phyloP scores from a whole-genome alignment of 2,797 vertebrate genomes.

The Clarias pachynema region DNA sequence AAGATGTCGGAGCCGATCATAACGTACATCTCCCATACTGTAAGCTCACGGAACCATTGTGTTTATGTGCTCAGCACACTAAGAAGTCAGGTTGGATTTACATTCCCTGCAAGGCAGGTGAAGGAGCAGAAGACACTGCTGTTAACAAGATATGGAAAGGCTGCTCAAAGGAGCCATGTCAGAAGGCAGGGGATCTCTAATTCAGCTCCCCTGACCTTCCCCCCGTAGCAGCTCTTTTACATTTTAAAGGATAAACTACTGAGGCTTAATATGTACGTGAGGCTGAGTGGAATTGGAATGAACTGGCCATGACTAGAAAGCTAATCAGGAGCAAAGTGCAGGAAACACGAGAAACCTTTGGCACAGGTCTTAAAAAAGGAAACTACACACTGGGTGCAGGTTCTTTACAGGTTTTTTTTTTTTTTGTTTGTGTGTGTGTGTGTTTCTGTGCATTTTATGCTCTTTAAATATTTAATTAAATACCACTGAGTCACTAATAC shows the following conservation, averaged over 20 bases:
- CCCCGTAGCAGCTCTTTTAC: constrained; percentile 44
- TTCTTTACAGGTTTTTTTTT: background rate
- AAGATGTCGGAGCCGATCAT: background rate
- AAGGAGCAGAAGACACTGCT: constrained; percentile 37
- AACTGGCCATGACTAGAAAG: constrained; percentile 32
- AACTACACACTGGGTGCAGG: background rate
- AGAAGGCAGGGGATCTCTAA: constrained; percentile 48
- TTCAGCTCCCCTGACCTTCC: constrained; percentile 56
- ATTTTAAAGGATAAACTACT: constrained; percentile 57
- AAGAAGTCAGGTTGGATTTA: constrained; percentile 49
- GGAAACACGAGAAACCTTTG: background rate
- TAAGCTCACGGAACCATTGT: background rate
- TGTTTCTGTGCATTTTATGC: background rate
- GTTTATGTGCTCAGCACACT: background rate
- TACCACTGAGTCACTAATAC: background rate
- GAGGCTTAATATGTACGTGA: constrained; percentile 47
- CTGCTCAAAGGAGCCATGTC: constrained; percentile 54
- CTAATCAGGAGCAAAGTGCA: constrained; percentile 5
- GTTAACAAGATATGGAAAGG: constrained; percentile 62
- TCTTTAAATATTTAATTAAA: background rate
- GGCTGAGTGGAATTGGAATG: constrained; percentile 48
- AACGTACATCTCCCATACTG: background rate
- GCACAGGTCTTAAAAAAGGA: background rate
- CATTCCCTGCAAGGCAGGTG: constrained; percentile 38
- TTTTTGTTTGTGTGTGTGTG: too few relatives aligned